Conservation (phyloP, 2,797 vertebrate genomes). For the Microctenopoma steveboyesi region DNA sequence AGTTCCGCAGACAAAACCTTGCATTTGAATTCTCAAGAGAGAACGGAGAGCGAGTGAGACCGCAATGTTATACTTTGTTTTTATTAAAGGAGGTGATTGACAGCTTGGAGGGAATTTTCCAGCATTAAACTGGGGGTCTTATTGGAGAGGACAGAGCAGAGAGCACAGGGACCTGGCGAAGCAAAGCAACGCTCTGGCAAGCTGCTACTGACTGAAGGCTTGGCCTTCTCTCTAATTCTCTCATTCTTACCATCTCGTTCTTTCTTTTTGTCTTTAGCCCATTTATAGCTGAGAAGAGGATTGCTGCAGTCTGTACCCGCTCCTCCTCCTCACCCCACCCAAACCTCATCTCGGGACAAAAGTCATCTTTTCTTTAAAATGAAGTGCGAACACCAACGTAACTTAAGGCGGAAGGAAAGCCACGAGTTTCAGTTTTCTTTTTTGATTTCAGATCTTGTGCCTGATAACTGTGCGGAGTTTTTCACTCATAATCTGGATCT, state of each 20-base stretch:
- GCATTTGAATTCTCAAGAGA: slow-evolving; percentile 82
- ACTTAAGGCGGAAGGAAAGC: background rate
- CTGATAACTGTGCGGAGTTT: slow-evolving; percentile 25
- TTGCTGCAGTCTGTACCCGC: slow-evolving; percentile 40
- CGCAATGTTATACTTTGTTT: slow-evolving; percentile 89
- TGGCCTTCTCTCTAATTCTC: slow-evolving; percentile 60
- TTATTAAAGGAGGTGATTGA: slow-evolving; percentile 87
- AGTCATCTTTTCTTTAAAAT: background rate
- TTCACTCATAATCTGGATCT: slow-evolving; percentile 54
- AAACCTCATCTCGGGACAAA: slow-evolving; percentile 6
- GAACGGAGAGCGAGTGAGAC: slow-evolving; percentile 82
- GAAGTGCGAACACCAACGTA: background rate
- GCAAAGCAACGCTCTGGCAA: slow-evolving; percentile 76
- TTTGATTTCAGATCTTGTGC: slow-evolving; percentile 23
- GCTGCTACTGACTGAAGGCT: slow-evolving; percentile 79
- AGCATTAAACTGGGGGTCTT: slow-evolving; percentile 84
- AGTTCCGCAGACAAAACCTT: slow-evolving; percentile 86
- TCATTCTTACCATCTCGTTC: slow-evolving; percentile 52
- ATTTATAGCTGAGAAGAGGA: slow-evolving; percentile 44
- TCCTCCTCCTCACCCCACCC: slow-evolving; percentile 20
- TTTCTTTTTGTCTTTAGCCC: slow-evolving; percentile 43
- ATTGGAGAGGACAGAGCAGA: slow-evolving; percentile 83
- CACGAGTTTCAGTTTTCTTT: background rate
- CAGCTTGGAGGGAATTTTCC: slow-evolving; percentile 86
- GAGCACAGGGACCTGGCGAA: slow-evolving; percentile 78